Evolutionary conservation across 2,888 invertebrate genomes (phyloP).

Genomic region (Caradrina kadenii): DNA sequence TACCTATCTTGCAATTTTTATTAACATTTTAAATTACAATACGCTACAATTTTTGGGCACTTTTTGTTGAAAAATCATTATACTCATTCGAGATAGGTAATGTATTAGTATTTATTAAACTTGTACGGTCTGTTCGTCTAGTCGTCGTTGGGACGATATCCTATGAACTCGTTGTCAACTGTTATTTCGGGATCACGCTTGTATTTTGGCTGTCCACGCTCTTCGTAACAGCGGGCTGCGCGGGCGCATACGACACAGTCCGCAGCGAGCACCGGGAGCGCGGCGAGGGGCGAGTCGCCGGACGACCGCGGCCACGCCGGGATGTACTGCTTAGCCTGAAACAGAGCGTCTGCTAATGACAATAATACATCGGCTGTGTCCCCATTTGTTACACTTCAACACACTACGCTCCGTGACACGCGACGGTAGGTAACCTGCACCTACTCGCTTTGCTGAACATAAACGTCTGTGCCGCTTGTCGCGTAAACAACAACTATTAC

Average conservation of each 20-base stretch:
- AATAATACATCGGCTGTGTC: background rate
- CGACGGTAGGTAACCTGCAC: background rate
- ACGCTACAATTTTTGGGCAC: constrained; percentile 32
- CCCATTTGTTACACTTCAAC: background rate
- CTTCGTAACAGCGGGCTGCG: constrained; percentile 11
- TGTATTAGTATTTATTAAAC: background rate
- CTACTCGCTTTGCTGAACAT: background rate
- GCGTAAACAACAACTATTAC: no score
- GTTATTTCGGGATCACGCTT: constrained; percentile 79
- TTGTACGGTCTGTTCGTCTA: background rate
- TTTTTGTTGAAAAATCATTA: constrained; percentile 22
- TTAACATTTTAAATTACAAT: constrained; percentile 42
- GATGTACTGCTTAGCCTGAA: constrained; percentile 54
- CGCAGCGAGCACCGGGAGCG: constrained; percentile 12
- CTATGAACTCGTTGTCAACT: constrained; percentile 56
- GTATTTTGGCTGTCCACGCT: constrained; percentile 67
- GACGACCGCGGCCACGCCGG: constrained; percentile 20
- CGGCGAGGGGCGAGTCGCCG: constrained; percentile 25
- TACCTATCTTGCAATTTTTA: constrained; percentile 46
- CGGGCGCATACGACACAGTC: constrained; percentile 36
- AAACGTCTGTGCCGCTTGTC: background rate
- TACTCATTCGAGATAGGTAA: background rate
- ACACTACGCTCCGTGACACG: background rate
- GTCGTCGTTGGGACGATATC: constrained; percentile 42
- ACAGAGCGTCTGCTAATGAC: constrained; percentile 6